Evolutionary conservation across 2,888 invertebrate species (phyloP), one percentile per base, ranked within the genome.

Genomic region (Drosophila koepferae): DNA sequence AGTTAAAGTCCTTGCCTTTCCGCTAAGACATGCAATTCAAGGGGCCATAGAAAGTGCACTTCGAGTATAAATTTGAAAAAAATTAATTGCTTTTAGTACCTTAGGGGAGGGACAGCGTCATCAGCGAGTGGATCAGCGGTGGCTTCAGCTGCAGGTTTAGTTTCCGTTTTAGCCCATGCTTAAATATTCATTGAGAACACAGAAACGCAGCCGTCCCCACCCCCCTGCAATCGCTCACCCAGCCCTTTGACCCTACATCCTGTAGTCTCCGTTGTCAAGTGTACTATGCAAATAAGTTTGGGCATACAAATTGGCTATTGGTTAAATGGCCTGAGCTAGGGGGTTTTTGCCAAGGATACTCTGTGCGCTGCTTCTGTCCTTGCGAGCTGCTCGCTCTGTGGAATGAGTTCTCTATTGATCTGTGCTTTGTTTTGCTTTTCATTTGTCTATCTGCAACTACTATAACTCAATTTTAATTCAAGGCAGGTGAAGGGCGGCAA

Each of bases 1-100:
- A 87, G 85, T 80, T 82, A 82, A 80, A 81, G 64, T 66, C 73
- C 69, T 61, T 82, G 77, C 54, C 68, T 49, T 18, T 38, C 18
- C 53, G 38, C 36, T 16, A 38, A 54, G 54, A 54, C 54, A 54
- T 16, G 54, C 38, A 23, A 16, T 62, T 73, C 61, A 67, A 79
- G 68, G 75, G 72, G 59, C 69, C 72, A 59, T 61, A 74, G 49
- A 74, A 84, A 85, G 73, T 77, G 88, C 86, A 85, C 72, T 86
- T 68, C 18, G 73, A 82, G 66, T 65, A 61, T 55, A 66, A 59
- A 76, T 87, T 74, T 69, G 34, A 44, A 44, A 72, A 89, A 88
- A 86, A 80, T 72, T 88, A 86, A 86, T 86, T 88, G 85, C 86
- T 78, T 90, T 90, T 69, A 90, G 82, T 85, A 86, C 74, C 77